Percentiles rank a stretch among this genome's conserved stretches.
phyloP scores from a whole-genome alignment of 2,797 vertebrate species.

The Crypturellus tataupa region DNA sequence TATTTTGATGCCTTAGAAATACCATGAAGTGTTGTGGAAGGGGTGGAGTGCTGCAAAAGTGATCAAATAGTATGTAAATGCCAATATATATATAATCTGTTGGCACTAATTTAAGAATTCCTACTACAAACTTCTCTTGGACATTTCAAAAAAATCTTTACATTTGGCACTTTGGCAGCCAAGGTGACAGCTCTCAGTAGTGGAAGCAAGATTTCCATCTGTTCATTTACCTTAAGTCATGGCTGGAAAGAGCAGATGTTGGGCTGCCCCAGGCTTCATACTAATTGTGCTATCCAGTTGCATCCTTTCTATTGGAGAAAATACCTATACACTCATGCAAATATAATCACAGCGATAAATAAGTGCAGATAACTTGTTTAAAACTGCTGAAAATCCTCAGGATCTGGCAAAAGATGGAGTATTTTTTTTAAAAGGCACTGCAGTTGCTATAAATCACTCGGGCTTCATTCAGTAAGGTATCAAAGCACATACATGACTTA shows the following conservation, averaged over 20 bases:
- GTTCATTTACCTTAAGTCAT: neutral
- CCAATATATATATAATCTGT: neutral
- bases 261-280: constrained; percentile 37
- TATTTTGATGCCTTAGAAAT: neutral
- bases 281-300: constrained; percentile 14
- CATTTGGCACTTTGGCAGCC: neutral
- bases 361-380: neutral
- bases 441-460: neutral
- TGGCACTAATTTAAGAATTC: neutral
- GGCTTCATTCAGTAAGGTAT: neutral
- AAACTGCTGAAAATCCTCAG: neutral
- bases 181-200: constrained; percentile 14
- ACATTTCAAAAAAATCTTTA: constrained; percentile 5
- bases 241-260: constrained; percentile 43
- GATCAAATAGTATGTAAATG: neutral
- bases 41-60: neutral
- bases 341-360: neutral
- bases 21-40: neutral
- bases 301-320: constrained; percentile 9
- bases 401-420: neutral
- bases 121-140: neutral
- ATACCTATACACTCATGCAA: neutral
- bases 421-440: neutral
- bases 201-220: constrained; percentile 39
- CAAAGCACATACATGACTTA: neutral